A percentile compares a stretch with the other conserved stretches of the same genome.
Evolutionary conservation across 2,113 vertebrate genomes (phyloP).

Genomic region (Muntiacus reevesi): DNA sequence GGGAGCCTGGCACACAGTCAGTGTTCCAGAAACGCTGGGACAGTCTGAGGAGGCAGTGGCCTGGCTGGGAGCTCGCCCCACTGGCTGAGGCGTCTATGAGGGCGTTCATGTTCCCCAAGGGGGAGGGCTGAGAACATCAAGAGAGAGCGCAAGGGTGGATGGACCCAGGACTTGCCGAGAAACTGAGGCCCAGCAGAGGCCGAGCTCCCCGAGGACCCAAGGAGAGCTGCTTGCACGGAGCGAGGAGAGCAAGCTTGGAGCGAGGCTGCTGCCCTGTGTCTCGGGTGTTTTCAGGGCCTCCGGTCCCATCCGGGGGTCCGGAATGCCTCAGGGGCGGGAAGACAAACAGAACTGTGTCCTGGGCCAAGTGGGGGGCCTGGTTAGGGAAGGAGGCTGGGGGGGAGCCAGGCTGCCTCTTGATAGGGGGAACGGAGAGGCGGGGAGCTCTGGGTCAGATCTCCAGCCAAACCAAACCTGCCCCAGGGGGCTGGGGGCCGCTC

Average conservation of each 20-base stretch:
- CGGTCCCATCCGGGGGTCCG: not conserved
- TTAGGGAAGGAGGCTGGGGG: not conserved
- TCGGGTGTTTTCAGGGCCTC: not conserved
- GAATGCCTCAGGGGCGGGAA: not conserved
- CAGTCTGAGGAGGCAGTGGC: not conserved
- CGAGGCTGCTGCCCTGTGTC: not conserved
- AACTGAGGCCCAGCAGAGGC: not conserved
- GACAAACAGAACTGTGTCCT: not conserved
- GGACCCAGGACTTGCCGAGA: not conserved
- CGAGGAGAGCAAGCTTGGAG: not conserved
- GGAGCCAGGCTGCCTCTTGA: conserved; percentile 28
- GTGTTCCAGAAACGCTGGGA: not conserved
- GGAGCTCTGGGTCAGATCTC: conserved; percentile 65
- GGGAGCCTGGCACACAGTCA: not conserved
- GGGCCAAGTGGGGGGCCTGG: not conserved
- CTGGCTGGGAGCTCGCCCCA: not conserved
- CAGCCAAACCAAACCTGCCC: conserved; percentile 71
- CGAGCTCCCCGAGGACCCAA: not conserved
- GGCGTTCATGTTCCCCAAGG: not conserved
- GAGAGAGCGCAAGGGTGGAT: not conserved
- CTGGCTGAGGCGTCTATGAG: not conserved
- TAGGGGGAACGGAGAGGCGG: conserved; percentile 45
- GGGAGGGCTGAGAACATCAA: not conserved
- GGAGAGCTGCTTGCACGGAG: not conserved
- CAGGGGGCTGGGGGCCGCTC: conserved; percentile 19